Conservation (phyloP, 2,113 vertebrate species). For the Corythaeola cristata region DNA sequence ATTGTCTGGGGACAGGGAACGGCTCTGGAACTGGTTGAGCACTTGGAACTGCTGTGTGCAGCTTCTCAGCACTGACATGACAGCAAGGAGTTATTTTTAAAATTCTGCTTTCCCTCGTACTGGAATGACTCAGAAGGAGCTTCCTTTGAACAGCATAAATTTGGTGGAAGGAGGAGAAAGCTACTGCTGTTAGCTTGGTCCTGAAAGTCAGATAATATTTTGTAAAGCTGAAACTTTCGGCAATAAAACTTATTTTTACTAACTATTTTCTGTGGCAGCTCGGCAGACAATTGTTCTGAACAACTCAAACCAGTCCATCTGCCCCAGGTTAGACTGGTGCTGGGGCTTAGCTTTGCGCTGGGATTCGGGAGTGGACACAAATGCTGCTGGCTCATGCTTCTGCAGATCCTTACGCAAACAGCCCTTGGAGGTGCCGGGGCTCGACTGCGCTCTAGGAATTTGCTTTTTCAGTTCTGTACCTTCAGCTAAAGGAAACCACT, state of each 20-base stretch:
- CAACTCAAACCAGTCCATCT: not conserved
- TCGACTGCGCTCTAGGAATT: not conserved
- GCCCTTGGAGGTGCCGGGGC: not conserved
- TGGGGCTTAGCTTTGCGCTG: not conserved
- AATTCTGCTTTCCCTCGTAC: not conserved
- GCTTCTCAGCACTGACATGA: not conserved
- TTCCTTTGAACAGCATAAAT: not conserved
- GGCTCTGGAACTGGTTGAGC: not conserved
- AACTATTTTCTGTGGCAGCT: not conserved
- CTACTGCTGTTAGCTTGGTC: not conserved
- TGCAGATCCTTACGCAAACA: not conserved
- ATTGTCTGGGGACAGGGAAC: not conserved
- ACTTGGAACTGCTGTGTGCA: not conserved
- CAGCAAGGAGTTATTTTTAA: not conserved
- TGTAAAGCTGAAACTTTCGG: not conserved
- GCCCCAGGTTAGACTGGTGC: not conserved
- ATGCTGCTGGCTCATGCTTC: not conserved
- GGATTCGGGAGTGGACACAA: not conserved
- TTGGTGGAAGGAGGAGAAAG: not conserved
- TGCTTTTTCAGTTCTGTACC: not conserved
- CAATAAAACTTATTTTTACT: not conserved
- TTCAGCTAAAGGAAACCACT: not conserved
- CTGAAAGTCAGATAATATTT: not conserved
- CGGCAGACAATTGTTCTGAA: not conserved
- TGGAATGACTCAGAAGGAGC: not conserved